Percentiles rank a stretch among this genome's conserved stretches.
Conservation (phyloP, 2,888 invertebrate genomes). For the Apotomis capreana region DNA sequence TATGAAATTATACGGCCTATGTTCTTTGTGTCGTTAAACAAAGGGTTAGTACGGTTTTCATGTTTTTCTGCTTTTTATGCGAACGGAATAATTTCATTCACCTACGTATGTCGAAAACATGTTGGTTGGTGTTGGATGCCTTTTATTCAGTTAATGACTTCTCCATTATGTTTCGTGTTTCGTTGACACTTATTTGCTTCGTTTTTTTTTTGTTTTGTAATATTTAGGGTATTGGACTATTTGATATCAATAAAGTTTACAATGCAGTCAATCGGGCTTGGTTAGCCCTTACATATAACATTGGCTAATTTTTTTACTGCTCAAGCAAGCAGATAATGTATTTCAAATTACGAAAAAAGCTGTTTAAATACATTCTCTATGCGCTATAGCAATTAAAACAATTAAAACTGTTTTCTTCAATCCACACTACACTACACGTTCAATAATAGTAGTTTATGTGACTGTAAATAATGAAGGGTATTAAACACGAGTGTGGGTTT, state of each 20-base stretch:
- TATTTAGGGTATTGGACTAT: too few species aligned
- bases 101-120: background rate
- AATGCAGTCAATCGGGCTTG: too few species aligned
- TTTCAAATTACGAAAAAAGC: too few species aligned
- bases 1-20: constrained; percentile 51
- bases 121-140: background rate
- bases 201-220: background rate
- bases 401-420: constrained; percentile 18
- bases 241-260: too few species aligned
- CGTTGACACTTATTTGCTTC: background rate
- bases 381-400: too few species aligned
- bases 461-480: too few species aligned
- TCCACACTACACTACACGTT: constrained; percentile 2
- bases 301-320: too few species aligned
- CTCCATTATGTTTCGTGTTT: background rate
- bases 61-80: constrained; percentile 18
- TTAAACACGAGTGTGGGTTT: too few species aligned
- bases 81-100: constrained; percentile 5
- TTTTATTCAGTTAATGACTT: background rate
- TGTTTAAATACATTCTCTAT: too few species aligned
- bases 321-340: too few species aligned
- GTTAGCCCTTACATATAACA: too few species aligned
- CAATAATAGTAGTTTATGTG: too few species aligned
- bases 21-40: constrained; percentile 43
- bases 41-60: constrained; percentile 11